Percentiles rank a stretch among this genome's conserved stretches.
Conservation (phyloP, 2,113 vertebrate genomes). For the Eptatretus burgeri region DNA sequence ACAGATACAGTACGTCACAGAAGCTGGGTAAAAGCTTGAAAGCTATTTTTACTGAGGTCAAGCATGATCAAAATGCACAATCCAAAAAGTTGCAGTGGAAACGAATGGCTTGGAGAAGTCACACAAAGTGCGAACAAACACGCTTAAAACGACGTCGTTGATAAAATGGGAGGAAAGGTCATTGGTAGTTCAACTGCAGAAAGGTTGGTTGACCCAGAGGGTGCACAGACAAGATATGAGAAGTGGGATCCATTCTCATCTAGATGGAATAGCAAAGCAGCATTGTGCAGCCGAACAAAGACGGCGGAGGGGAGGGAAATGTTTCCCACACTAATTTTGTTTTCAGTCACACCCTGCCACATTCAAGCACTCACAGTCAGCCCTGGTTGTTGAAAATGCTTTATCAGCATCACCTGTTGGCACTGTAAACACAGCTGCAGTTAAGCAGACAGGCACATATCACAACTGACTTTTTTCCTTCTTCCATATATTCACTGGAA, state of each 20-base stretch:
- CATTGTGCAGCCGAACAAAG: slow-evolving; percentile 5
- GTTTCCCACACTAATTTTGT: slow-evolving; percentile 6
- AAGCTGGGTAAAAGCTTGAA: too few relatives aligned
- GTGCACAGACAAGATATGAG: not conserved
- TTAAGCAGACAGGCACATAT: not conserved
- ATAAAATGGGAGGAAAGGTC: not conserved
- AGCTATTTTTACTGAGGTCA: too few relatives aligned
- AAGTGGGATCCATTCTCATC: not conserved
- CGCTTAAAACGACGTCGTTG: too few relatives aligned
- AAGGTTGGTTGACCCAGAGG: slow-evolving; percentile 7
- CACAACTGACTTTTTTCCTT: too few relatives aligned
- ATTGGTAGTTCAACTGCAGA: slow-evolving; percentile 2
- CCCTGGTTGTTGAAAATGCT: slow-evolving; percentile 3
- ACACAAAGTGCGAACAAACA: too few relatives aligned
- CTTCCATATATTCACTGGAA: too few relatives aligned
- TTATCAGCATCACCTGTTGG: slow-evolving; percentile 3
- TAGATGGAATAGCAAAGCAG: not conserved
- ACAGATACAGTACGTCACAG: too few relatives aligned
- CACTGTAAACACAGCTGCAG: slow-evolving; percentile 5
- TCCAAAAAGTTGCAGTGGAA: too few relatives aligned
- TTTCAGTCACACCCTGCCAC: slow-evolving; percentile 5
- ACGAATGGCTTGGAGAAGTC: too few relatives aligned
- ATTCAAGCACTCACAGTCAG: not conserved
- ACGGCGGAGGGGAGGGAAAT: not conserved
- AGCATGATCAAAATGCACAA: too few relatives aligned